These are phyloP conservation scores for Meandrusa payeni DNA, from an alignment of 2,888 invertebrate genomes.

Conservation along the genomic window DNA sequence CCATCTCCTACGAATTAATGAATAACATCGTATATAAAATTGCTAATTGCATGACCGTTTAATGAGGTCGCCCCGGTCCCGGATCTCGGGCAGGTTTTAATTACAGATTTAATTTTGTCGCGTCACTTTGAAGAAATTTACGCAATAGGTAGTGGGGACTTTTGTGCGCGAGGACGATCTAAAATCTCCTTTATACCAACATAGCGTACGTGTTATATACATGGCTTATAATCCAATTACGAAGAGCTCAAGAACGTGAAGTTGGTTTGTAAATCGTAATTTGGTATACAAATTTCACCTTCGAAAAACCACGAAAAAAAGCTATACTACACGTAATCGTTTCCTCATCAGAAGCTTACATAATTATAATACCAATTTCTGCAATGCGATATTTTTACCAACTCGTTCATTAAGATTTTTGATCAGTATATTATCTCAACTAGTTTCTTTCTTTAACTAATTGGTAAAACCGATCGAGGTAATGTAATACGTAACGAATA, in stretches of 20 bases:
- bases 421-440: too few species aligned
- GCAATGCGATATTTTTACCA: too few species aligned
- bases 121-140: conserved; percentile 27
- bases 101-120: conserved; percentile 62
- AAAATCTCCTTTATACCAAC: conserved; percentile 5
- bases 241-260: not conserved
- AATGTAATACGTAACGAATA: too few species aligned
- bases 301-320: too few species aligned
- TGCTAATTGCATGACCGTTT: conserved; percentile 72
- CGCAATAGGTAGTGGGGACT: not conserved
- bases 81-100: conserved; percentile 53
- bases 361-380: too few species aligned
- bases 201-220: not conserved
- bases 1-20: conserved; percentile 53
- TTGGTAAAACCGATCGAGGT: too few species aligned
- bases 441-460: too few species aligned
- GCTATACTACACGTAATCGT: too few species aligned
- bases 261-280: too few species aligned
- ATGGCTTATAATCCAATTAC: not conserved
- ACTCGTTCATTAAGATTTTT: too few species aligned
- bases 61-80: conserved; percentile 60
- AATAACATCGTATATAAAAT: conserved; percentile 69
- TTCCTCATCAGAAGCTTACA: too few species aligned
- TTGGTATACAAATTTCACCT: too few species aligned
- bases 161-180: not conserved